A percentile compares a stretch with the other conserved stretches of the same genome.
Evolutionary conservation across 92 coral and sea anemone genomes (phyloP).

Genomic region (Palythoa grandiflora): DNA sequence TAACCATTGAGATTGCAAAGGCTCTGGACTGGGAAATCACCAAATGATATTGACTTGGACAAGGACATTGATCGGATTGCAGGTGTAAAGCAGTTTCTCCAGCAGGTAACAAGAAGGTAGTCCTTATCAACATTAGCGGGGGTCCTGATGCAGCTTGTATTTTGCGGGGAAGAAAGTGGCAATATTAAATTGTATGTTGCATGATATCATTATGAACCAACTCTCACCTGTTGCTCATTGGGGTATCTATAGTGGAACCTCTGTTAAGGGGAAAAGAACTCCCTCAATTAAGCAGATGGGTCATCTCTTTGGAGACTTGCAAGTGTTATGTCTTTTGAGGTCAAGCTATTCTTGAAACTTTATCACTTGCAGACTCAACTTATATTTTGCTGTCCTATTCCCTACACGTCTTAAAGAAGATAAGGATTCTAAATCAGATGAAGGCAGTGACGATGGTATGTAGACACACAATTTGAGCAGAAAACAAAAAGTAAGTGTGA

Average conservation of each 20-base stretch:
- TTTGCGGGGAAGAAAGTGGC: conserved; percentile 46
- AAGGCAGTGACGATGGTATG: conserved; percentile 35
- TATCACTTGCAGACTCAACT: background rate
- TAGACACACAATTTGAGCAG: conserved; percentile 32
- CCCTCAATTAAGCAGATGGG: background rate
- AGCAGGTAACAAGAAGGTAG: conserved; percentile 12
- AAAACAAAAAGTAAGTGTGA: conserved; percentile 41
- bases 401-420: conserved; percentile 24
- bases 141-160: conserved; percentile 35
- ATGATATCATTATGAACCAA: conserved; percentile 16
- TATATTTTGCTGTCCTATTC: conserved; percentile 17
- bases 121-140: conserved; percentile 21
- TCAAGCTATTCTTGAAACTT: background rate
- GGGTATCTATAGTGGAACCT: conserved; percentile 33
- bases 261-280: background rate
- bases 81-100: conserved; percentile 49
- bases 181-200: background rate
- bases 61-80: conserved; percentile 36
- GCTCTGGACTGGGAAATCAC: conserved; percentile 46
- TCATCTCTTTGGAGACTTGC: conserved; percentile 8
- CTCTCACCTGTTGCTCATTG: conserved; percentile 29
- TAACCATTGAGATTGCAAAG: conserved; percentile 64
- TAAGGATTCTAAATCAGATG: conserved; percentile 44
- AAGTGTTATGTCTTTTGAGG: background rate
- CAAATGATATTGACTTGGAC: conserved; percentile 45